phyloP scores from a whole-genome alignment of 2,888 invertebrate genomes.

The Clitarchus hookeri region DNA sequence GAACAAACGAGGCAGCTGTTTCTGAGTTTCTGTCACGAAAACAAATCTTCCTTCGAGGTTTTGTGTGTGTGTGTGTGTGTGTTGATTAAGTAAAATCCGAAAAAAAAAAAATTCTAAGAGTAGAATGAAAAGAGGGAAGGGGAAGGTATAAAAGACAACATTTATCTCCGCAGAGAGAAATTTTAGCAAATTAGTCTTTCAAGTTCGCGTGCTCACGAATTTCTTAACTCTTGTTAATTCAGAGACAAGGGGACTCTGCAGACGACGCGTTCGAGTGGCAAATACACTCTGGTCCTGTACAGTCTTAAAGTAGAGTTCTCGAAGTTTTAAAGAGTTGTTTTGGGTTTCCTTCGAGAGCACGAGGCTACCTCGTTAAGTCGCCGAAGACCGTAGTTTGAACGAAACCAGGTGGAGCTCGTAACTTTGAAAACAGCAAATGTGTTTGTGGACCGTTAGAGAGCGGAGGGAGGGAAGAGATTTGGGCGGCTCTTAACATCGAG shows the following conservation, averaged over 20 bases:
- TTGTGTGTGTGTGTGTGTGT: background rate
- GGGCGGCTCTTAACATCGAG: too few species aligned
- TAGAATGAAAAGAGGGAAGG: background rate
- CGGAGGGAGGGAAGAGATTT: too few species aligned
- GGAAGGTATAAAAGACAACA: background rate
- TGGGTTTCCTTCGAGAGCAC: background rate
- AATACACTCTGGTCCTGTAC: background rate
- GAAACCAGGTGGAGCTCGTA: background rate
- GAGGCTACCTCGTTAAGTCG: background rate
- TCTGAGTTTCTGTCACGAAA: background rate
- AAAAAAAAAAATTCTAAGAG: background rate
- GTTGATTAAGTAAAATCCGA: background rate
- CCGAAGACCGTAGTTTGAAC: background rate
- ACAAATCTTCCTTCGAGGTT: background rate
- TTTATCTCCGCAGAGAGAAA: background rate
- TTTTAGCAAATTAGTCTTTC: background rate
- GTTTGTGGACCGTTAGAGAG: too few species aligned
- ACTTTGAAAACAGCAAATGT: too few species aligned
- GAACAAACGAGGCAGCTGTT: too few species aligned
- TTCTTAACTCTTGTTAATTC: constrained; percentile 1
- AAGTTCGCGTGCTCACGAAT: background rate
- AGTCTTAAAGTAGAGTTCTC: background rate
- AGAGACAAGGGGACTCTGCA: background rate
- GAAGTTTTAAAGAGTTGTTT: background rate
- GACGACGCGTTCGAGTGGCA: background rate